Evolutionary conservation across 2,888 invertebrate species (phyloP).

Genomic region (Hirtodrosophila cameraria): DNA sequence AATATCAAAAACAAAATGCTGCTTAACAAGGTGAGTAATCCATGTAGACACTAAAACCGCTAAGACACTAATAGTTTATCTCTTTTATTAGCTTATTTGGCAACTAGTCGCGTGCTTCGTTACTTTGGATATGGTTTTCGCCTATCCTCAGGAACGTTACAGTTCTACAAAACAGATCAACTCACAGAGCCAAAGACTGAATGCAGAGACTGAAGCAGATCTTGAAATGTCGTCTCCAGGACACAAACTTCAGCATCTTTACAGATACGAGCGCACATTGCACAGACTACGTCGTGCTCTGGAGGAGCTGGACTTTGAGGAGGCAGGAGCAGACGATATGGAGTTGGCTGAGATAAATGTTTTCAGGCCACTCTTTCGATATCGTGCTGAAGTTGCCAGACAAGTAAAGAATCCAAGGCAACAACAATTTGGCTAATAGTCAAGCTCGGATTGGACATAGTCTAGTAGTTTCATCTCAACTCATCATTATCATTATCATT

Average conservation of each 20-base stretch:
- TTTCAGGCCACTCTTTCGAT: conserved; percentile 82
- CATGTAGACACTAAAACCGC: neutral
- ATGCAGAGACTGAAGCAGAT: conserved; percentile 6
- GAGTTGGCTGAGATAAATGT: conserved; percentile 82
- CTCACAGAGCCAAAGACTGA: conserved; percentile 32
- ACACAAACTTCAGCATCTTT: conserved; percentile 31
- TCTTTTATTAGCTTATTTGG: conserved; percentile 25
- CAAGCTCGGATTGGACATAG: neutral
- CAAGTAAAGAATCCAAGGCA: conserved; percentile 51
- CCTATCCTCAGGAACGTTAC: conserved; percentile 31
- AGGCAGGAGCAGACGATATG: conserved; percentile 72
- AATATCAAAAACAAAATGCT: conserved; percentile 37
- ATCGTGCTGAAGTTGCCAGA: conserved; percentile 77
- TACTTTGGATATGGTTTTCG: conserved; percentile 14
- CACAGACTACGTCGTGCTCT: conserved; percentile 57
- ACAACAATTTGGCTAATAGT: conserved; percentile 55
- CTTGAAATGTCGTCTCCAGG: neutral
- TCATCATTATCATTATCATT: conserved; percentile 16
- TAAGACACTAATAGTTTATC: neutral
- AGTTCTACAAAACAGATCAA: conserved; percentile 8
- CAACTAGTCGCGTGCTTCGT: conserved; percentile 42
- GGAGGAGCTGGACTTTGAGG: conserved; percentile 57
- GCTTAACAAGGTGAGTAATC: conserved; percentile 33
- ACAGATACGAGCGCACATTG: conserved; percentile 44
- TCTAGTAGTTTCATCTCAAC: conserved; percentile 14